Conservation (phyloP, 2,888 invertebrate species). For the Ichneumoninae sp. region DNA sequence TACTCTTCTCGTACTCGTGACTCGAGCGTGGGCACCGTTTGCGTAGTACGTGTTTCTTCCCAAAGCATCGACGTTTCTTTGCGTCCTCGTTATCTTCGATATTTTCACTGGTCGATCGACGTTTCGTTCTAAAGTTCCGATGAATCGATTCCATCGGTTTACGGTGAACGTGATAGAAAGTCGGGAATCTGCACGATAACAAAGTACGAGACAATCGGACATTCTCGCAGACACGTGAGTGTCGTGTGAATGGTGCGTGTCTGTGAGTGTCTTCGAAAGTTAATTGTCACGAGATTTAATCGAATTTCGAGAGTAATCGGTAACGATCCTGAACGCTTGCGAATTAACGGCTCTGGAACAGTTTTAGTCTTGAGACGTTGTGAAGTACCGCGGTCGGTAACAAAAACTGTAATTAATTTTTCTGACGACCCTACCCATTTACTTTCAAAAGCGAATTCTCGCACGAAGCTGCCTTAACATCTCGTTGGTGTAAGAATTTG, state of each 20-base stretch:
- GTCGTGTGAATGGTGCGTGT: no score
- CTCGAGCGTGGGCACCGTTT: constrained; percentile 20
- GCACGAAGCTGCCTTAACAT: no score
- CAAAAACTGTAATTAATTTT: neutral
- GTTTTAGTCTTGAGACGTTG: neutral
- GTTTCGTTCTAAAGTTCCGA: neutral
- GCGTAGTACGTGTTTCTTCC: neutral
- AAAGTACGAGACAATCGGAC: no score
- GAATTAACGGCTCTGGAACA: no score
- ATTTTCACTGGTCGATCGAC: neutral
- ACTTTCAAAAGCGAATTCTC: no score
- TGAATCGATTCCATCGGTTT: neutral
- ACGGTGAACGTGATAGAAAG: constrained; percentile 1
- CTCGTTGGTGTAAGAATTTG: no score
- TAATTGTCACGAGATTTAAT: neutral
- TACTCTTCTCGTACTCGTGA: constrained; percentile 46
- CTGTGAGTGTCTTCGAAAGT: no score
- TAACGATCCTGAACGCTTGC: no score
- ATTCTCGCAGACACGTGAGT: no score
- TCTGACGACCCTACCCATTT: no score
- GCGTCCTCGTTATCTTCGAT: neutral
- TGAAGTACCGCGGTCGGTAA: neutral
- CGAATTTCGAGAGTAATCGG: neutral
- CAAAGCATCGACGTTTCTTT: neutral
- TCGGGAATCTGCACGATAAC: neutral